phyloP scores from a whole-genome alignment of 2,888 invertebrate species.

The Busseola fusca region DNA sequence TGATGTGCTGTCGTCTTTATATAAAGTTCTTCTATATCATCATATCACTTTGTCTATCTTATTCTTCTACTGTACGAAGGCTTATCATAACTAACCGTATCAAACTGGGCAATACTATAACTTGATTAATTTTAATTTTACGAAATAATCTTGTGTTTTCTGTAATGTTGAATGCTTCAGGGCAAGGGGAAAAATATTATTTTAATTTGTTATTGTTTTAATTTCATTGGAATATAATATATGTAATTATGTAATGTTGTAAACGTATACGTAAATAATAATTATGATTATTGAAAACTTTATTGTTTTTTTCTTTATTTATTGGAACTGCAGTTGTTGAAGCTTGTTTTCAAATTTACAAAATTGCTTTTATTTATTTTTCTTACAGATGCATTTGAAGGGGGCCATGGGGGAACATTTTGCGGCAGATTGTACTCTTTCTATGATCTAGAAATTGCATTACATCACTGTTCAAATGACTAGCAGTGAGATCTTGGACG shows the following conservation, averaged over 20 bases:
- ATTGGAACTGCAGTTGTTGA: too few relatives aligned
- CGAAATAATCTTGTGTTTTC: background rate
- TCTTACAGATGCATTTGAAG: conserved; percentile 64
- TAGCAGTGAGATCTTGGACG: conserved; percentile 56
- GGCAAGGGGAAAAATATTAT: background rate
- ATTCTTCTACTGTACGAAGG: too few relatives aligned
- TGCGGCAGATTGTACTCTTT: conserved; percentile 77
- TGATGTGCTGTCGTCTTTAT: too few relatives aligned
- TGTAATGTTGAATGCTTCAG: background rate
- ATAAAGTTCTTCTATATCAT: background rate
- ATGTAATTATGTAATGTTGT: background rate
- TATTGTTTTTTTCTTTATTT: conserved; percentile 7
- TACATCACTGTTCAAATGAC: conserved; percentile 84
- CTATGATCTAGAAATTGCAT: conserved; percentile 81
- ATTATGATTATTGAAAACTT: background rate
- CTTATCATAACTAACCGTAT: background rate
- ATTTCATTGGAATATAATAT: background rate
- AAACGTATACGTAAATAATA: conserved; percentile 6
- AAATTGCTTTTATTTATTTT: conserved; percentile 39
- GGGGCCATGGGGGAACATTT: conserved; percentile 49
- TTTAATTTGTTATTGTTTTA: conserved; percentile 19
- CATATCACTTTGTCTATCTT: background rate
- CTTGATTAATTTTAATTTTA: background rate
- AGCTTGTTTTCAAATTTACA: background rate
- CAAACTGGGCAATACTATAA: background rate